Evolutionary conservation across 2,888 invertebrate genomes (phyloP), one percentile per base, ranked within the genome.

Genomic region (Poecilobothrus nobilitatus): DNA sequence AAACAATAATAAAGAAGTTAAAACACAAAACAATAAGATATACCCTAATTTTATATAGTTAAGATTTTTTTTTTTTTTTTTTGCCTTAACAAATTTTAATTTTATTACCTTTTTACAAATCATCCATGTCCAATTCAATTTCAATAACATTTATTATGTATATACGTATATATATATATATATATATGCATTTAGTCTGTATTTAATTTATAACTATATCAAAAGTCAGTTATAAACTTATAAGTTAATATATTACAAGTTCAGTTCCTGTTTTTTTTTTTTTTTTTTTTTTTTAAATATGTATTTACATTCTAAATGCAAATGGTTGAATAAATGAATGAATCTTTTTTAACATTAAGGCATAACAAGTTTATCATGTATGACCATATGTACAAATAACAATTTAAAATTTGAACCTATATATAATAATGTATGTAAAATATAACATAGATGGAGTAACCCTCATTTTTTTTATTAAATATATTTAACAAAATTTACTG

Each of bases 151-250:
- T 8, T 7, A 37, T 34, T 7, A 5, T 34, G 8, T 34, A 69
- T 44, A 44, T 44, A n/a, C n/a, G n/a, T 44, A 44, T 44, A 9
- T 44, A 44, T 44, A 44, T 44, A 15, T 44, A 12, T 53, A 18
- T 53, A n/a, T 18, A 18, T 53, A 53, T 53, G 27, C 27, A 27
- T 27, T 27, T 27, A 27, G 27, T 27, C 5, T 27, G 5, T 41
- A 41, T 53, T 53, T 53, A 53, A 53, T 53, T 53, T 53, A 53
- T 53, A 53, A 53, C 53, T 53, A 53, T 53, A 53, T 53, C n/a
- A 53, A 53, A 15, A 18, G 53, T 53, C 53, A 53, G 53, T 53
- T 53, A 53, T 44, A 44, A 44, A 44, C 15, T 10, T 9, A 44
- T 53, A 53, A 18, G 18, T 10, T 53, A 53, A 15, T 53, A 53